phyloP scores from a whole-genome alignment of 2,113 vertebrate genomes.

The Hippocampus comes region DNA sequence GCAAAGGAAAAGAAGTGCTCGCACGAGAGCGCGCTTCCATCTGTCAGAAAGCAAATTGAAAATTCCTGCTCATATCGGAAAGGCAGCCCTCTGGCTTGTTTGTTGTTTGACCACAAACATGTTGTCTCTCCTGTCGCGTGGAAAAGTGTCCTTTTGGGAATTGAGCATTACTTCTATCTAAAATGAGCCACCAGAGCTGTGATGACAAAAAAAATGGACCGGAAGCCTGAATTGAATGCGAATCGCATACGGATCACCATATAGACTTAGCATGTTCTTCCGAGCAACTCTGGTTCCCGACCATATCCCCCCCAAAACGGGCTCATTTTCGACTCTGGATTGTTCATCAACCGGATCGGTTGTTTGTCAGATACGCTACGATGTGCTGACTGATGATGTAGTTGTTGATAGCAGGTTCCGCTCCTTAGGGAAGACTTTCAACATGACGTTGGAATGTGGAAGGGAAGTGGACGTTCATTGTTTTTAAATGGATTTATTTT shows the following conservation, averaged over 20 bases:
- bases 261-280: neutral
- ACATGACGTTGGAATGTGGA: neutral
- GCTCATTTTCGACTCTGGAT: too few species aligned
- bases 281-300: neutral
- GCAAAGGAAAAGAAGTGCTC: neutral
- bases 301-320: neutral
- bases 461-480: neutral
- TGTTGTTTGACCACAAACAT: constrained; percentile 3
- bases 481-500: neutral
- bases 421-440: neutral
- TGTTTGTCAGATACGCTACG: too few species aligned
- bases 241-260: neutral
- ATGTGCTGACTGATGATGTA: too few species aligned
- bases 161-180: neutral
- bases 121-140: neutral
- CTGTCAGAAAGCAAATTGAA: constrained; percentile 8
- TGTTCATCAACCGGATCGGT: too few species aligned
- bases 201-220: neutral
- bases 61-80: neutral
- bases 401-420: neutral
- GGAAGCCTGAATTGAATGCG: neutral
- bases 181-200: neutral
- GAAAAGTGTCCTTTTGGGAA: constrained; percentile 3
- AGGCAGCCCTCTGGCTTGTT: neutral
- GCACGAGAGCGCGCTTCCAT: neutral